Base-by-base conservation (phyloP, 2,113 vertebrate genomes). In the Sinocyclocheilus rhinocerous region DNA sequence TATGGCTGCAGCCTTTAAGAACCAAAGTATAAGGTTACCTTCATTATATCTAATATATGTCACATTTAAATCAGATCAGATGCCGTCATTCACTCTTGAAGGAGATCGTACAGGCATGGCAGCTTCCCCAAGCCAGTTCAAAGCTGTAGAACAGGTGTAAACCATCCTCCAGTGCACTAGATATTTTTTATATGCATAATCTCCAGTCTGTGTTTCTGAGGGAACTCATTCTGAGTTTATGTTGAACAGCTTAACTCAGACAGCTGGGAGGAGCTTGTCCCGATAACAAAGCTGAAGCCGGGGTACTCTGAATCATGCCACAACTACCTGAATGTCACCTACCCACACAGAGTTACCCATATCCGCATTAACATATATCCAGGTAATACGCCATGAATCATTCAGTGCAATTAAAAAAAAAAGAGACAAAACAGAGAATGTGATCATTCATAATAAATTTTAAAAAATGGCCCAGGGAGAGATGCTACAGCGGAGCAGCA, bases 361-460 rank as follows among this genome's bases (percentile, higher is more conserved):
- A 55, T 97, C n/a, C 93, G 96, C 12, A 93, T 97, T 85, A 97
- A 97, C 91, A 94, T 97, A 75, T 94, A 94, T 88, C 96, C 96
- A 88, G 96, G 96, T 96, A 88, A 84, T n/a, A 67, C 42, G 59
- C 52, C 70, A 52, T 78, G 4, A 67, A 24, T 78, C 45, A 10
- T 7, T 48, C 16, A 59, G 20, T 70, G 61, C 24, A 82, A 70
- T 70, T 67, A 20, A 0, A 52, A 77, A 82, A 45, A 45, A 45
- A 45, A 45, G 50, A 22, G 10, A 82, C 63, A 55, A 45, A 81
- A 45, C 24, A 33, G 24, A 70, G 45, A 82, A 55, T 82, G 63
- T 82, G 26, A 70, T 82, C 42, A 65, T 45, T 81, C 59, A 81
- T 81, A 48, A 81, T 63, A 81, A 65, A 48, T 33, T n/a, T n/a